Conservation (phyloP, 1,140 invertebrate genomes). For the Aplysia californica region DNA sequence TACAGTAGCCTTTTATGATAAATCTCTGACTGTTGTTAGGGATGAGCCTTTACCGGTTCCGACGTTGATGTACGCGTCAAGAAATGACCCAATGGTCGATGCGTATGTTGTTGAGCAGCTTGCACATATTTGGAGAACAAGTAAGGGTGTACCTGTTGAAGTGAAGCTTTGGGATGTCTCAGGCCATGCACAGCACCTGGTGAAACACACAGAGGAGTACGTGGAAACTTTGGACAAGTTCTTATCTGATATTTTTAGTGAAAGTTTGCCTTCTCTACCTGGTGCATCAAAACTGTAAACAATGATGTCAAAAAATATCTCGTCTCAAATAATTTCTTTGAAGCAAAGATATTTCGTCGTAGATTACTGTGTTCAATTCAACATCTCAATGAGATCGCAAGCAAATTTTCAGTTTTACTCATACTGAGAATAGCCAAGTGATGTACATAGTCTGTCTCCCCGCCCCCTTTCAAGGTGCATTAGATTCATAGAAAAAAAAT, state of each 20-base stretch:
- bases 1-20: conserved; percentile 19
- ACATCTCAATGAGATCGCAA: too few species aligned
- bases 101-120: not conserved
- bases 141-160: not conserved
- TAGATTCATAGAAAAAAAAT: too few species aligned
- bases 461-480: too few species aligned
- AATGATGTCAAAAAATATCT: too few species aligned
- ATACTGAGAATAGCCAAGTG: too few species aligned
- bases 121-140: not conserved
- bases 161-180: conserved; percentile 6
- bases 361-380: too few species aligned
- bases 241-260: not conserved
- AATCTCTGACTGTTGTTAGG: not conserved
- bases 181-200: conserved; percentile 13
- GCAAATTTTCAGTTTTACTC: too few species aligned
- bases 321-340: too few species aligned
- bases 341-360: too few species aligned
- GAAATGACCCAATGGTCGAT: conserved; percentile 20
- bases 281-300: too few species aligned
- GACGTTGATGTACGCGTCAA: conserved; percentile 9
- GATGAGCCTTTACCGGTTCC: conserved; percentile 21
- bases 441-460: too few species aligned
- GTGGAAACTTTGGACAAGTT: not conserved
- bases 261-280: too few species aligned
- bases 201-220: conserved; percentile 5